These are phyloP conservation scores for Tetramorium parvispinum DNA, from an alignment of 1,140 invertebrate species.

Conservation along the genomic window DNA sequence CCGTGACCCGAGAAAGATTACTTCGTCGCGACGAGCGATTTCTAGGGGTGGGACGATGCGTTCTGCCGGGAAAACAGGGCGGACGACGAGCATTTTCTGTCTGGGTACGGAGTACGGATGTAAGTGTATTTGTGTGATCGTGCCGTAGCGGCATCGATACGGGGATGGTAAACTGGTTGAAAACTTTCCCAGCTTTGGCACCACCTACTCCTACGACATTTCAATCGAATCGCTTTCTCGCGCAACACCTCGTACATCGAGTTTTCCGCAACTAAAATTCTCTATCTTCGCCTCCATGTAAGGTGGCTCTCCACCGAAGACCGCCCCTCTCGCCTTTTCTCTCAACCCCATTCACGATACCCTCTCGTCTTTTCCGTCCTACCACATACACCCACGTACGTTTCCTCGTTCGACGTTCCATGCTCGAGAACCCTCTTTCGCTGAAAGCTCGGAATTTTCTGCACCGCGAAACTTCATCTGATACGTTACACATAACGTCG, in stretches of 20 bases:
- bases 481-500: neutral
- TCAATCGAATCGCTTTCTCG: slow-evolving; percentile 69
- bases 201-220: slow-evolving; percentile 58
- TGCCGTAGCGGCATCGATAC: slow-evolving; percentile 38
- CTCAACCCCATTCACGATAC: slow-evolving; percentile 37
- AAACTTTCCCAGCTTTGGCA: slow-evolving; percentile 65
- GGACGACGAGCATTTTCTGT: slow-evolving; percentile 31
- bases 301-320: neutral
- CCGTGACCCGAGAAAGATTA: slow-evolving; percentile 43
- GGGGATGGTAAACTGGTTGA: slow-evolving; percentile 64
- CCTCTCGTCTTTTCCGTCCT: slow-evolving; percentile 40
- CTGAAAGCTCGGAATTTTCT: slow-evolving; percentile 53
- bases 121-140: slow-evolving; percentile 34
- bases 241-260: slow-evolving; percentile 63
- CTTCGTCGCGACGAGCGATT: slow-evolving; percentile 58
- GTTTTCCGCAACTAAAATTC: slow-evolving; percentile 64
- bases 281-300: slow-evolving; percentile 48
- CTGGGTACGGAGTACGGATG: neutral
- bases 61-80: slow-evolving; percentile 29
- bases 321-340: neutral
- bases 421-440: slow-evolving; percentile 28
- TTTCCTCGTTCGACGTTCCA: slow-evolving; percentile 33
- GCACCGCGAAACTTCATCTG: slow-evolving; percentile 44
- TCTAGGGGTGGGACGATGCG: slow-evolving; percentile 29
- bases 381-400: slow-evolving; percentile 1